These are phyloP conservation scores for Desmophyllum pertusum DNA, from an alignment of 92 coral and sea anemone species.

Conservation along the genomic window DNA sequence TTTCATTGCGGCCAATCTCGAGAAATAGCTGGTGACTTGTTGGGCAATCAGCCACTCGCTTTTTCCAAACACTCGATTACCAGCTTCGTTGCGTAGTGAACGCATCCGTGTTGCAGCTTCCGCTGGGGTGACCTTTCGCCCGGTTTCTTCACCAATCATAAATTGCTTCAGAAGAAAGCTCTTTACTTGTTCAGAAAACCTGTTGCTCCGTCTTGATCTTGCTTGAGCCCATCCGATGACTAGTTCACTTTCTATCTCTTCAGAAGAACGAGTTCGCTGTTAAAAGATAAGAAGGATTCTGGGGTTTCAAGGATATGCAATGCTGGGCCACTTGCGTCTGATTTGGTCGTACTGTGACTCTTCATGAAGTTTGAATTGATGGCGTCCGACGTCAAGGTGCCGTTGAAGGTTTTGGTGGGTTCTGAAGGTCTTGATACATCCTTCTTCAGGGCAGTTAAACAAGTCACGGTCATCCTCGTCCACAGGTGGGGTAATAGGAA, in stretches of 20 bases:
- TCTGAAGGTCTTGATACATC: slow-evolving; percentile 37
- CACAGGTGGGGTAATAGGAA: neutral
- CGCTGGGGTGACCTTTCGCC: slow-evolving; percentile 45
- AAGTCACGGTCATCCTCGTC: neutral
- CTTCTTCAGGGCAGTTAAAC: slow-evolving; percentile 54
- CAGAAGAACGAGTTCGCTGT: neutral
- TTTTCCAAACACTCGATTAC: slow-evolving; percentile 30
- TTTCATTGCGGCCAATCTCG: slow-evolving; percentile 43
- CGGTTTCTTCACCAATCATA: slow-evolving; percentile 58
- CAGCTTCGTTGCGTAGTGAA: slow-evolving; percentile 21
- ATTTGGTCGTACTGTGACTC: slow-evolving; percentile 57
- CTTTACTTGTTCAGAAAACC: slow-evolving; percentile 41
- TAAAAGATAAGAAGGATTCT: slow-evolving; percentile 8
- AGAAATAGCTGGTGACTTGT: slow-evolving; percentile 52
- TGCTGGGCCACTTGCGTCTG: slow-evolving; percentile 52
- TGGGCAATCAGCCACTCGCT: slow-evolving; percentile 51
- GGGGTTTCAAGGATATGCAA: slow-evolving; percentile 42
- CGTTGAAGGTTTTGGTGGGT: slow-evolving; percentile 26
- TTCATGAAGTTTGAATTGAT: slow-evolving; percentile 43
- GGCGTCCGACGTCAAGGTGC: slow-evolving; percentile 51
- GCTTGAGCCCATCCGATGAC: slow-evolving; percentile 35
- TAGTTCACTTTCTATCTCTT: neutral
- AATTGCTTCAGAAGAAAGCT: slow-evolving; percentile 48
- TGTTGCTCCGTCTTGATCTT: slow-evolving; percentile 26
- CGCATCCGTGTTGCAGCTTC: slow-evolving; percentile 49